Conservation (phyloP, 2,888 invertebrate genomes). For the Saturnia pavonia region DNA sequence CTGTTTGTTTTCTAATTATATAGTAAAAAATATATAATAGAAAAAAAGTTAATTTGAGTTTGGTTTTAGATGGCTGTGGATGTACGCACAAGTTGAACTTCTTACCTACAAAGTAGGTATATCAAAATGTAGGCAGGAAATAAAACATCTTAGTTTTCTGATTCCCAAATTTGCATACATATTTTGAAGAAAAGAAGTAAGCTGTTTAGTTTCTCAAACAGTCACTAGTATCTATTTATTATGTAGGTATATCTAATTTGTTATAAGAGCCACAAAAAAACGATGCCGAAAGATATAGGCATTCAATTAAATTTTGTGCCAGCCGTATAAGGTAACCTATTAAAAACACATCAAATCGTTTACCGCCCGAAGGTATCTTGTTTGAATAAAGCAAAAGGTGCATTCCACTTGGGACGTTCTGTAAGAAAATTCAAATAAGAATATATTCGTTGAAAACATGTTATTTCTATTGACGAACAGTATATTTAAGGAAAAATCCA, state of each 20-base stretch:
- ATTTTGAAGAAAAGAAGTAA: not conserved
- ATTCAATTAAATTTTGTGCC: constrained; percentile 50
- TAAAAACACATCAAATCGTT: constrained; percentile 56
- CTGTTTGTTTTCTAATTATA: constrained; percentile 10
- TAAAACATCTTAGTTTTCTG: not conserved
- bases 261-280: not conserved
- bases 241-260: not conserved
- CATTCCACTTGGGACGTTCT: constrained; percentile 36
- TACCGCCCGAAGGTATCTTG: constrained; percentile 47
- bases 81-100: too few species aligned
- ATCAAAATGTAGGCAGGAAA: not conserved
- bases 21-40: constrained; percentile 9
- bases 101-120: not conserved
- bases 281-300: constrained; percentile 26
- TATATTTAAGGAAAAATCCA: not conserved
- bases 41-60: constrained; percentile 7
- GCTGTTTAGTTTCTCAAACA: not conserved
- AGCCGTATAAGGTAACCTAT: constrained; percentile 48
- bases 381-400: constrained; percentile 29
- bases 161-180: not conserved
- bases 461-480: not conserved
- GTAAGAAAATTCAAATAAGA: constrained; percentile 6
- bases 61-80: too few species aligned
- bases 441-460: not conserved
- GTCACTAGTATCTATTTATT: not conserved